Evolutionary conservation across 2,113 vertebrate genomes (phyloP), one percentile per base, ranked within the genome.

Genomic region (Brachionichthys hirsutus): DNA sequence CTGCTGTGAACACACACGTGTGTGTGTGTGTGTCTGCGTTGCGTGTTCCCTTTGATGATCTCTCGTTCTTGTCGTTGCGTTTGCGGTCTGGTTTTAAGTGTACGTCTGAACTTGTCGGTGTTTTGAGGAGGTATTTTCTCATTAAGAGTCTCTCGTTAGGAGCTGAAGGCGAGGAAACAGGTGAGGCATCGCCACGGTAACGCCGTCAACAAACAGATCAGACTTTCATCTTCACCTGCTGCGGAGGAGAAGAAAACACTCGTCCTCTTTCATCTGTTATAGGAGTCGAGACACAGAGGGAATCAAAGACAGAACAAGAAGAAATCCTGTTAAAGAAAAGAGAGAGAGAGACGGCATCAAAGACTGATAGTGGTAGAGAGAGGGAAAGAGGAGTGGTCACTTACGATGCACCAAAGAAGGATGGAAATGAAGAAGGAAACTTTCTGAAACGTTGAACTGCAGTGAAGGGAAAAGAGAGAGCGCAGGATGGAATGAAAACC

Each of bases 111-210:
- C 24, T 30, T 8, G 24, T 30, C 24, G 24, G 52, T 45, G 9
- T 76, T 41, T 78, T 75, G 75, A 83, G 80, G 82, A 70, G 58
- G 69, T 58, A 68, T 82, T 80, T 83, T 85, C 81, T 81, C 62
- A 67, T 81, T 82, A 78, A 75, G 72, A 77, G 71, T 62, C 45
- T 62, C 76, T 86, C 62, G 67, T 85, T 84, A 84, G 65, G 50
- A 67, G 65, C 75, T 67, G 66, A 71, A 67, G 85, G 62, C 38
- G 17, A 75, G 59, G 65, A 73, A 82, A 80, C 75, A 84, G 85
- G 79, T 87, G 77, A 85, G 79, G 11, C 10, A 75, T 84, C 73
- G 50, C 79, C 72, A 6, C 19, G 54, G 79, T 42, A 77, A 85
- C 78, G 0, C 45, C 45, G 0, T 56, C 72, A 80, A 74, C 83